Evolutionary conservation across 2,797 vertebrate species (phyloP), one percentile per base, ranked within the genome.

Genomic region (Synanceia verrucosa): DNA sequence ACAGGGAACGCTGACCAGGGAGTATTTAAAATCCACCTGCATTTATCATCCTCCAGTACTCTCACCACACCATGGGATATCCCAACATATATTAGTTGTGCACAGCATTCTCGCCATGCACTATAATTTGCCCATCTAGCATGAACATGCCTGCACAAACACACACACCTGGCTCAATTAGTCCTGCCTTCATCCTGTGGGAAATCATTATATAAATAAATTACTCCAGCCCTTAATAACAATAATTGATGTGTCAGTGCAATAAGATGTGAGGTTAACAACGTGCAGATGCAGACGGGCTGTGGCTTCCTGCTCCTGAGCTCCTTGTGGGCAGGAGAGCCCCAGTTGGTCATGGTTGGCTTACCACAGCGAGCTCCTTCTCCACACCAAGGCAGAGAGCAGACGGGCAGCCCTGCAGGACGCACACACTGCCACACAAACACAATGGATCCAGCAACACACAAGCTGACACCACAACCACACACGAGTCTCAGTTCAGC

Each of bases 241-340:
- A 91, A 86, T 91, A 93, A 93, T 93, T 93, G 91, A 93, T 90
- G 88, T 93, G 91, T 92, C 90, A 90, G 90, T 89, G 89, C 85
- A 89, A 87, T 87, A 83, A 85, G 88, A 90, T 84, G 74, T 73
- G 81, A 89, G 90, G 89, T 93, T 91, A 91, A 91, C 85, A 85
- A 73, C 81, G 80, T 83, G 81, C 90, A 90, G 86, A 88, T 77
- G 85, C 83, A 79, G 78, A 85, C 59, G 9, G 72, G 67, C 66
- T 66, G 19, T 34, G 86, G 79, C 84, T 78, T 81, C 81, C 78
- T 80, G 83, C 79, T 74, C 79, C 55, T 37, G 9, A 59, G 67
- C 76, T 86, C 58, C 76, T 83, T 58, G 62, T 70, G 81, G 85
- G 78, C 77, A 80, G 83, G 72, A 79, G 78, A 87, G 78, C 81